Evolutionary conservation across 2,797 vertebrate genomes (phyloP), one percentile per base, ranked within the genome.

Genomic region (Borostomias antarcticus): DNA sequence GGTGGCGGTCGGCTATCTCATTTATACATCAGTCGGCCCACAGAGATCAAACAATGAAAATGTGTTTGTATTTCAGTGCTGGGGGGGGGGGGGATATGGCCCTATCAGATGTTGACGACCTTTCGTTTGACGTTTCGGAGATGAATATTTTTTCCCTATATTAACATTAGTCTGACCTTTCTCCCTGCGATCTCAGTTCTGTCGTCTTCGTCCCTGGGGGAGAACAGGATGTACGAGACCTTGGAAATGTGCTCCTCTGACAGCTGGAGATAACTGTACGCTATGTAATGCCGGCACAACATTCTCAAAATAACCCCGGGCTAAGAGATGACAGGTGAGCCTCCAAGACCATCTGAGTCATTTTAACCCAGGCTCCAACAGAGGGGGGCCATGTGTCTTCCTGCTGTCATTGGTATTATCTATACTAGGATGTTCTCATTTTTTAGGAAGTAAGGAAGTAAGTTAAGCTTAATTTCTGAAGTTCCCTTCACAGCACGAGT

Each of bases 121-220:
- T 43, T 43, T 40, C 6, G 2, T 17, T 43, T 43, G 40, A 43
- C 40, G 40, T 43, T 43, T 43, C n/a, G 40, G 40, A 17, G 15
- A 43, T 43, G 13, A 17, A 15, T 17, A 43, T 17, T 17, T 17
- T n/a, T n/a, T n/a, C n/a, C n/a, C 58, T 51, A 58, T 56, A 73
- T 82, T 75, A 89, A 77, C 68, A 65, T 69, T 64, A 69, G 32
- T 70, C 77, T 67, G 58, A 89, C 86, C 87, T 88, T 86, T 83
- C 62, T 64, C 30, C 52, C 82, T 62, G 33, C 66, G 73, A 4
- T 40, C 9, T 3, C 69, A 5, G n/a, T 30, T 48, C 62, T 62
- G 58, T 67, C 25, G 10, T 75, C 69, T 64, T 68, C 73, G 67
- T 11, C 48, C 62, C 48, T 10, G 32, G 71, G 66, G 78, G 68